These are phyloP conservation scores for Xerus inauris DNA, from an alignment of 2,113 vertebrate genomes.

Conservation along the genomic window DNA sequence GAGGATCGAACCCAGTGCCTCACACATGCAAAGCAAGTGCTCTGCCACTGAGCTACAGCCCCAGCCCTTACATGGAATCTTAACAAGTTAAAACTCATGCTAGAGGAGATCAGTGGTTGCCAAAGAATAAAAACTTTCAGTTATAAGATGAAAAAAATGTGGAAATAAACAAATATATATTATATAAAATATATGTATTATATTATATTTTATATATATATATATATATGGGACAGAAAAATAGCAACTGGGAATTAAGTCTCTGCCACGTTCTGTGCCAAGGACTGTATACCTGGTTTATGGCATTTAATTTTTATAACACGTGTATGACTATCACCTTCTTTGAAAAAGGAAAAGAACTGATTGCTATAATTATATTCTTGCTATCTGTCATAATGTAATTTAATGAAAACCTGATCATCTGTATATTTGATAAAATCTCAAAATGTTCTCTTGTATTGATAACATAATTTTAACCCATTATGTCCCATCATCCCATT, in stretches of 20 bases:
- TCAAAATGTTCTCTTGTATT: not conserved
- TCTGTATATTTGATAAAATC: not conserved
- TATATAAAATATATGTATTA: too few relatives aligned
- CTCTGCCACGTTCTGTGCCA: not conserved
- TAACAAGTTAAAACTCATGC: not conserved
- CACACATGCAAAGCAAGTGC: too few relatives aligned
- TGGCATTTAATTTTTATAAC: not conserved
- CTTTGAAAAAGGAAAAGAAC: slow-evolving; percentile 23
- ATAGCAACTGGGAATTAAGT: not conserved
- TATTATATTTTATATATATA: not conserved
- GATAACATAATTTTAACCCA: not conserved
- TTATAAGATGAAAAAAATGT: not conserved
- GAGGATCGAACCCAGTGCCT: too few relatives aligned
- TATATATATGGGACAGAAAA: not conserved
- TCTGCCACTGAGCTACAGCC: too few relatives aligned
- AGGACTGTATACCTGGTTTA: not conserved
- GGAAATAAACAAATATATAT: not conserved
- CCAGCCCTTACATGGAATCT: not conserved
- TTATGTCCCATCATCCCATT: too few relatives aligned
- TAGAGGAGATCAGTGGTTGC: not conserved
- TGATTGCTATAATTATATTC: not conserved
- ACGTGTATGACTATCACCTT: not conserved
- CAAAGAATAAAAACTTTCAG: not conserved
- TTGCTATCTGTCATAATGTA: not conserved
- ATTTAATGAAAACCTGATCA: not conserved